Evolutionary conservation across 2,888 invertebrate genomes (phyloP), one percentile per base, ranked within the genome.

Genomic region (Catonia carolina): DNA sequence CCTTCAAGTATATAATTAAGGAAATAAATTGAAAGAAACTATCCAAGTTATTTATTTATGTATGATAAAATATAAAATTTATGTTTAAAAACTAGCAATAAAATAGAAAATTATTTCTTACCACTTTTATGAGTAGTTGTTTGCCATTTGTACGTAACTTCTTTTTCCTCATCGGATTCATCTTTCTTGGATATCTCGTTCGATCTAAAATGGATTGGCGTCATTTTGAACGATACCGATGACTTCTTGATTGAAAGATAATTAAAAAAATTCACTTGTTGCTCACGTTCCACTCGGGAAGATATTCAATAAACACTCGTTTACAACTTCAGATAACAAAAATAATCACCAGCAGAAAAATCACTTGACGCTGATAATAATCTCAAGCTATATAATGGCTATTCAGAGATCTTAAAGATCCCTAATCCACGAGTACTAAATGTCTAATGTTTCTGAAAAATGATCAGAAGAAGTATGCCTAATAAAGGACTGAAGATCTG

Each of bases 401-500:
- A 31, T 37, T 37, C 47, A 36, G 57, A 55, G 52, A 54, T 53
- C 58, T 55, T 49, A 27, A 55, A 49, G 23, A 23, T 41, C 18
- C 20, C 18, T 41, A 41, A 23, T 33, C 48, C 27, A 4, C 27
- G 27, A 27, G 27, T 27, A 27, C 27, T 27, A 27, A 27, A 58
- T 52, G 33, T 33, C 18, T 48, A 22, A 59, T 53, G 48, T 69
- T 80, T 85, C 86, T 78, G 85, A 83, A 72, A 84, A 86, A 71
- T 86, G 86, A 67, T 86, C 85, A 65, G 86, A 86, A 64, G 85
- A 85, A 62, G 86, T 86, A 75, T 86, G 85, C 70, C 85, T 77
- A 74, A 86, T 86, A 69, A 84, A 84, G 69, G 84, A 80, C 71
- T 81, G 76, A 73, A 83, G 75, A 74, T 84, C 81, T 78, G 82